phyloP scores from a whole-genome alignment of 2,113 vertebrate species.

The Balaeniceps rex region DNA sequence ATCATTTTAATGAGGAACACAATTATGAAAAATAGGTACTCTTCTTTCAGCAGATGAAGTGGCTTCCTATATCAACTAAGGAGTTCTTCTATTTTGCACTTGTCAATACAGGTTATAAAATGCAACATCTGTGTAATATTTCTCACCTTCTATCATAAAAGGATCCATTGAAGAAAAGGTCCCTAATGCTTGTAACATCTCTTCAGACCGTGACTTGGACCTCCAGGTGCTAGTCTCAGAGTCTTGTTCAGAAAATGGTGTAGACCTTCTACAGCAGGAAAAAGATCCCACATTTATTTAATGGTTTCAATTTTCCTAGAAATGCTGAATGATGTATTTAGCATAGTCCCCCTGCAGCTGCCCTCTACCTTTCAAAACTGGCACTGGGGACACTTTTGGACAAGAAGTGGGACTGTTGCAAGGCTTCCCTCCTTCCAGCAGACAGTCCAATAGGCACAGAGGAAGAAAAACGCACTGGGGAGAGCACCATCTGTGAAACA shows the following conservation, averaged over 20 bases:
- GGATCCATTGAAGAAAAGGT: constrained; percentile 82
- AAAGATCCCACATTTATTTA: not conserved
- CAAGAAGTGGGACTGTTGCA: constrained; percentile 37
- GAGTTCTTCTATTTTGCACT: not conserved
- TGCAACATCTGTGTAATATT: not conserved
- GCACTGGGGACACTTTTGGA: constrained; percentile 77
- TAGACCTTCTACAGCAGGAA: constrained; percentile 42
- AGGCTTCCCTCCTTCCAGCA: constrained; percentile 72
- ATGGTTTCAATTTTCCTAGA: not conserved
- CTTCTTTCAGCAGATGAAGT: not conserved
- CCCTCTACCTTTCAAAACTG: constrained; percentile 80
- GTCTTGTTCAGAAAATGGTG: constrained; percentile 75
- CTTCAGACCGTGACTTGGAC: constrained; percentile 80
- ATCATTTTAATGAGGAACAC: not conserved
- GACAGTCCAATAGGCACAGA: constrained; percentile 74
- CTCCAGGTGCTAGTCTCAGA: constrained; percentile 66
- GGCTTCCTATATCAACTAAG: not conserved
- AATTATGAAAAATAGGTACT: not conserved
- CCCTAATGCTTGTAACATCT: constrained; percentile 75
- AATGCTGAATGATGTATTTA: not conserved
- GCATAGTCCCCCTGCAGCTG: not conserved
- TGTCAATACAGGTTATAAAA: not conserved
- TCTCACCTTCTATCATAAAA: constrained; percentile 84
- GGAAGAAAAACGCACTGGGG: constrained; percentile 59
- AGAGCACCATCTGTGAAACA: constrained; percentile 31